Base-by-base conservation (phyloP, 2,113 vertebrate genomes). In the Passer domesticus region DNA sequence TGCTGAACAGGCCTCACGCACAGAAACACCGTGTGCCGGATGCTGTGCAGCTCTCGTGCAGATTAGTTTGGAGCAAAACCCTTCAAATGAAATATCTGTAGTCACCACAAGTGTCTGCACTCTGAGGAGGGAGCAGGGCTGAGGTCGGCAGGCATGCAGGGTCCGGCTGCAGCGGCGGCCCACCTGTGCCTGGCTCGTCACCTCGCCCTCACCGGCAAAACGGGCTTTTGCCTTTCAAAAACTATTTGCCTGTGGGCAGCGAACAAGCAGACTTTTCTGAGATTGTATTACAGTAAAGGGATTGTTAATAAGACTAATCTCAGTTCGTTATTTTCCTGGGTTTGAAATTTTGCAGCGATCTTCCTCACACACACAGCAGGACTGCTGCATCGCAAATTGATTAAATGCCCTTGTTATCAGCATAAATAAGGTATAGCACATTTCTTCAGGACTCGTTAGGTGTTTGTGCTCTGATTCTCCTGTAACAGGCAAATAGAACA, bases 231-330 rank as follows among this genome's bases (percentile, higher is more conserved):
- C 79, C 79, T 89, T 85, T 64, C 75, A 25, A n/a, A 90, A 96
- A 63, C 77, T 90, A 55, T 94, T 96, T 95, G 93, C 92, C 85
- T 1, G 1, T 56, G 75, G 95, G 92, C 90, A 68, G 43, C 3
- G 28, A 94, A 15, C 75, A 47, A 86, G 68, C 2, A 93, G 85
- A 49, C 44, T 14, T 93, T 87, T 93, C 85, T 6, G 13, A 75
- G 79, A 31, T 78, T 87, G 73, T 69, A 8, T 82, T 96, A 68
- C 85, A 69, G 79, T 33, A 35, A 66, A 84, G 69, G 73, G 59
- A 50, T 87, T 9, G 16, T 92, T 90, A 75, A 82, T 78, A 8
- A 27, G 52, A 72, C 79, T 92, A 53, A 89, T 92, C 74, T 79
- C 49, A n/a, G 35, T 86, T 87, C 7, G 2, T 59, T 81, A 4